Evolutionary conservation across 1,140 invertebrate genomes (phyloP).

Genomic region (Philotrypesis tridentata): DNA sequence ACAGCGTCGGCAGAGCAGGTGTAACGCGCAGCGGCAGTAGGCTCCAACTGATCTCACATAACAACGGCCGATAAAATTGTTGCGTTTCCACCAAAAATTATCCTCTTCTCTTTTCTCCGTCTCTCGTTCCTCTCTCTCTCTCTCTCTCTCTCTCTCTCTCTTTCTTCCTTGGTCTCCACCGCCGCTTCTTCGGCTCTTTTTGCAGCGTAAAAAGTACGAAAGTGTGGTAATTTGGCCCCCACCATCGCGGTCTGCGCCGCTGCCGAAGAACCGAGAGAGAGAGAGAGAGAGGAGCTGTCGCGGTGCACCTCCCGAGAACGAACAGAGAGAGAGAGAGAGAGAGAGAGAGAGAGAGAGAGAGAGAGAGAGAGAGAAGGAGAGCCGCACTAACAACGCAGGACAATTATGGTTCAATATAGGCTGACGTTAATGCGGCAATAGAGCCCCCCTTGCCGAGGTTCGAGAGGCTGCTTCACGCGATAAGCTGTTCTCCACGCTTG

Average conservation of each 20-base stretch:
- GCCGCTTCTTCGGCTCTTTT: constrained; percentile 17
- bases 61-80: constrained; percentile 72
- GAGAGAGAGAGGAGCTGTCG: constrained; percentile 35
- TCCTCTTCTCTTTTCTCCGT: constrained; percentile 64
- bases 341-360: constrained; percentile 41
- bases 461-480: constrained; percentile 49
- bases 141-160: constrained; percentile 26
- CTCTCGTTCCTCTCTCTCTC: constrained; percentile 23
- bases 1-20: constrained; percentile 57
- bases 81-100: constrained; percentile 73
- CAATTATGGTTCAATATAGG: constrained; percentile 64
- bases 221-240: constrained; percentile 71
- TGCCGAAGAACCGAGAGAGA: constrained; percentile 23
- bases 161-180: constrained; percentile 6
- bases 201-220: constrained; percentile 69
- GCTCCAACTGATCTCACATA: constrained; percentile 71
- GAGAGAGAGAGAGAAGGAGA: constrained; percentile 44
- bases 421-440: constrained; percentile 58
- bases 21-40: constrained; percentile 70
- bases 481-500: constrained; percentile 20
- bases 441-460: constrained; percentile 12
- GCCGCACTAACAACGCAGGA: constrained; percentile 57
- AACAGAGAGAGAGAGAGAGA: constrained; percentile 48
- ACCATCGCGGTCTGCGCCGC: constrained; percentile 52
- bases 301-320: constrained; percentile 33